Percentiles rank a stretch among this genome's conserved stretches.
Conservation (phyloP, 2,113 vertebrate genomes). For the Zosterops lateralis region DNA sequence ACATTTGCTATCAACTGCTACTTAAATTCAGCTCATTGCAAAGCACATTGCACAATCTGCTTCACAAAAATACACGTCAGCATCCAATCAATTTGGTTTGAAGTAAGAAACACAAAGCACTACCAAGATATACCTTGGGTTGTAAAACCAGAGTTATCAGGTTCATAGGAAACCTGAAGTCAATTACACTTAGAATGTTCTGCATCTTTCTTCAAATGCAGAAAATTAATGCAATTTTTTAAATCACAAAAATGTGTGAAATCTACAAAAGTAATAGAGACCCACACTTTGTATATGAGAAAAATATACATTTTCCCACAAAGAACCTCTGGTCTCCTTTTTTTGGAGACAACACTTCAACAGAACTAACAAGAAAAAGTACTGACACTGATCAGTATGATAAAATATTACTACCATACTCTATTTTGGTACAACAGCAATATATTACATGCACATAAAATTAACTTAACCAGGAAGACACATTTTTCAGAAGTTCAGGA, state of each 20-base stretch:
- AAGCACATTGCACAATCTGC: background rate
- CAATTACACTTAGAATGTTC: background rate
- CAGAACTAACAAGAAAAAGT: conserved; percentile 45
- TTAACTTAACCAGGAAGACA: conserved; percentile 84
- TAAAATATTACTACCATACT: conserved; percentile 69
- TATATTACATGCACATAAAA: conserved; percentile 58
- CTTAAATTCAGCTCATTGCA: background rate
- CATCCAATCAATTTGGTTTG: background rate
- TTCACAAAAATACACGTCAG: background rate
- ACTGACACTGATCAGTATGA: conserved; percentile 55
- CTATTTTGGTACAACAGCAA: conserved; percentile 51
- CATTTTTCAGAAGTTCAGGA: conserved; percentile 77
- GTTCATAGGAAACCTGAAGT: background rate
- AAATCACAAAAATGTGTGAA: background rate
- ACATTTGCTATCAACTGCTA: background rate
- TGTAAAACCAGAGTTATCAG: background rate
- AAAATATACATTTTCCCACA: background rate
- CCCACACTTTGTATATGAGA: background rate
- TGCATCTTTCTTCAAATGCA: background rate
- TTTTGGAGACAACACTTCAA: conserved; percentile 48
- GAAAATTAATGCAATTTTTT: background rate
- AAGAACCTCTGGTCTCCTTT: background rate
- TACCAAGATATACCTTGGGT: background rate
- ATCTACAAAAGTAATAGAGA: background rate
- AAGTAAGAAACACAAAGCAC: background rate